Base-by-base conservation (phyloP, 2,797 vertebrate species). In the Parauchenoglanis punctatus region DNA sequence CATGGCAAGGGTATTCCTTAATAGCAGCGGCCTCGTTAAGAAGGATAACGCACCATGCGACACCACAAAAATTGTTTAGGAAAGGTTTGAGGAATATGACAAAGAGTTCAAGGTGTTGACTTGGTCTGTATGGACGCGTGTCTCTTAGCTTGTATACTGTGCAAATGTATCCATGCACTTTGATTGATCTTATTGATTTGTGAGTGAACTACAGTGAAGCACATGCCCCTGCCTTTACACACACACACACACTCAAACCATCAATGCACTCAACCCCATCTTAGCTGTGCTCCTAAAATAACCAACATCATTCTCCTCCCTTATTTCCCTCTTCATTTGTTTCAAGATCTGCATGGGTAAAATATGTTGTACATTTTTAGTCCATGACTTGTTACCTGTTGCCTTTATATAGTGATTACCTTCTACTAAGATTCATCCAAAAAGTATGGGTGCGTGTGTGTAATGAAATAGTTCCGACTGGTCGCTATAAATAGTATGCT, bases 401-500 rank as follows among this genome's bases (percentile, higher is more conserved):
- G 58, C 58, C 40, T 44, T 20, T 63, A 46, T 13, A 81, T 25
- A 28, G 54, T 63, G 13, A 81, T 46, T 63, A 81, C 58, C 23
- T 46, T 63, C 40, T 81, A 3, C 56, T 7, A 63, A n/a, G 13
- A 81, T 63, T 46, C 25, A 81, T 81, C 25, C 2, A 46, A 44
- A 46, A 63, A 89, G 84, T 93, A 15, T 56, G 18, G 91, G 90
- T 91, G 88, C 91, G 88, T 81, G 91, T 40, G 87, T 93, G 10
- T 49, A 90, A 92, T 89, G 89, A 86, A 89, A 82, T 72, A 89
- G 90, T 86, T 89, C 81, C 84, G 17, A 68, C 46, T 83, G 63
- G 58, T 75, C 46, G 89, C 93, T 94, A 95, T 89, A 94, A 95
- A 95, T 95, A 95, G 94, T 40, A 65, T 88, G 86, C 18, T 87